A percentile compares a stretch with the other conserved stretches of the same genome.
Conservation (phyloP, 2,113 vertebrate genomes). For the Antennarius striatus region DNA sequence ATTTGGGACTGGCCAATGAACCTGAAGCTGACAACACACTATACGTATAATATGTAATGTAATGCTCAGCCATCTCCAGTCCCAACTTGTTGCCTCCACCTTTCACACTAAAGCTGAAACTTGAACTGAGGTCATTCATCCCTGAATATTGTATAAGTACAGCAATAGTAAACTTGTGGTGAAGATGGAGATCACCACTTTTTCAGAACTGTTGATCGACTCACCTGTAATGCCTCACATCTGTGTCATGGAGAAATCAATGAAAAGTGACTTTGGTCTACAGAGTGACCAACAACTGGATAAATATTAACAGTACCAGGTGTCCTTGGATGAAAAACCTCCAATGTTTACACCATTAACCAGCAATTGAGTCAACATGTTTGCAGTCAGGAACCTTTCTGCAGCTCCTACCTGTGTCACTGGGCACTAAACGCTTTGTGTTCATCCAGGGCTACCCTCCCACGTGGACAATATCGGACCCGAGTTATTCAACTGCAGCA, state of each 20-base stretch:
- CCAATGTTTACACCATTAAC: conserved; percentile 48
- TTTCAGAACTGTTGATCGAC: conserved; percentile 19
- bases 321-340: conserved; percentile 66
- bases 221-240: conserved; percentile 49
- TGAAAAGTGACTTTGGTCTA: conserved; percentile 65
- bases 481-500: conserved; percentile 54
- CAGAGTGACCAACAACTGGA: conserved; percentile 63
- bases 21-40: no score
- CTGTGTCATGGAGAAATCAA: conserved; percentile 51
- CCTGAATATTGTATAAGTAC: conserved; percentile 43
- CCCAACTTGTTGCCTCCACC: conserved; percentile 33
- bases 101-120: conserved; percentile 47
- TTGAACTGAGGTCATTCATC: conserved; percentile 40
- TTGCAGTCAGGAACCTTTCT: conserved; percentile 28
- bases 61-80: conserved; percentile 30
- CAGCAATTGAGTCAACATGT: conserved; percentile 61
- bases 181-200: conserved; percentile 19
- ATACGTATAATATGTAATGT: no score
- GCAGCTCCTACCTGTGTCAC: conserved; percentile 65
- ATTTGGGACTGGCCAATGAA: no score
- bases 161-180: conserved; percentile 7
- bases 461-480: conserved; percentile 53
- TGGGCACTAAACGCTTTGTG: conserved; percentile 30
- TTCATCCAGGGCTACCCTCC: conserved; percentile 28
- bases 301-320: conserved; percentile 72